These are phyloP conservation scores for Philopotamus ludificatus DNA, from an alignment of 1,140 invertebrate genomes.

Conservation along the genomic window DNA sequence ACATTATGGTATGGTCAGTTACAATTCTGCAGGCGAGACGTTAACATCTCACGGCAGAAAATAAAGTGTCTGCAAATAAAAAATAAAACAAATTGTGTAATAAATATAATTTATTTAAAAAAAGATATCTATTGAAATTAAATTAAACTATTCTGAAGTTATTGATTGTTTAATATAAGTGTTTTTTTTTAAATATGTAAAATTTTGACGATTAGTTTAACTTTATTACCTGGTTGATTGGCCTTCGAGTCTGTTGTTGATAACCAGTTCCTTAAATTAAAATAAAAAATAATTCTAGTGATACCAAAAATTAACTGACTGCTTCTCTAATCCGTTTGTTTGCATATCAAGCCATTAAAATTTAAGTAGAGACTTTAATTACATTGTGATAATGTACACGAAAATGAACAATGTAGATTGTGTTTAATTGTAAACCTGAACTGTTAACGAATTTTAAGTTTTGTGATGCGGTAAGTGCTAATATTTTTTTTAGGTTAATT, in stretches of 20 bases:
- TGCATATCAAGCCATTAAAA: too few species aligned
- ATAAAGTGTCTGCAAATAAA: too few species aligned
- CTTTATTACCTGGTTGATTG: neutral
- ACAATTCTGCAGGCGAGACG: conserved; percentile 20
- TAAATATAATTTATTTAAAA: too few species aligned
- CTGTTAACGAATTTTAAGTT: neutral
- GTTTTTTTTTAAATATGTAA: too few species aligned
- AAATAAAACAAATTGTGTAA: too few species aligned
- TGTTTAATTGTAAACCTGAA: neutral
- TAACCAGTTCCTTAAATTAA: neutral
- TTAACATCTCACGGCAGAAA: conserved; percentile 10
- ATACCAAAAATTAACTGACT: too few species aligned
- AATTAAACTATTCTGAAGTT: too few species aligned
- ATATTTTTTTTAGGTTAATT: too few species aligned
- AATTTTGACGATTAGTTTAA: too few species aligned
- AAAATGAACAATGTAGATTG: neutral
- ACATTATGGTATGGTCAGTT: conserved; percentile 22
- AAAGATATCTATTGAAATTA: too few species aligned
- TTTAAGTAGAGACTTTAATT: neutral
- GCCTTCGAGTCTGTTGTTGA: neutral
- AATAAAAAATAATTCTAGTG: neutral
- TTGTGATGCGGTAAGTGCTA: neutral
- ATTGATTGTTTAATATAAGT: too few species aligned
- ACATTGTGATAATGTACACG: neutral
- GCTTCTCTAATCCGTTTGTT: too few species aligned